A percentile compares a stretch with the other conserved stretches of the same genome.
These are phyloP conservation scores for Garra rufa DNA, from an alignment of 2,113 vertebrate species.

Conservation along the genomic window DNA sequence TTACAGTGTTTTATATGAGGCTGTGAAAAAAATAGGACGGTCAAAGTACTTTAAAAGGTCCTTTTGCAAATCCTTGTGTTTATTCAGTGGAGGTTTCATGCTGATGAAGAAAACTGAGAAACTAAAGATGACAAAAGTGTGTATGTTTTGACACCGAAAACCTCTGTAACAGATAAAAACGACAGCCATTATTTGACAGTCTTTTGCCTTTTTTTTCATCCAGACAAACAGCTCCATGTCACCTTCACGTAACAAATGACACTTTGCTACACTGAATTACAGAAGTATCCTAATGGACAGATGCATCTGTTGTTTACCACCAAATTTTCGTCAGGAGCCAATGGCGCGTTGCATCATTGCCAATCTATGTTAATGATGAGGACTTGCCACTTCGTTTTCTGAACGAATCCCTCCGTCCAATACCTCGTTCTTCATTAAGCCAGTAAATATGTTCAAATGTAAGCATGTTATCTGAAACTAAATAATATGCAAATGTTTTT, in stretches of 20 bases:
- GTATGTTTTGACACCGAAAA: not conserved
- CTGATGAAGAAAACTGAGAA: not conserved
- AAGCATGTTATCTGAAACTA: not conserved
- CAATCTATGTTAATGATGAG: slow-evolving; percentile 69
- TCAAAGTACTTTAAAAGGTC: too few relatives aligned
- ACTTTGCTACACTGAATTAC: slow-evolving; percentile 74
- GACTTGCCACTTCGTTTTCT: slow-evolving; percentile 59
- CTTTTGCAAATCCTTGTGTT: not conserved
- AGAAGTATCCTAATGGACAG: slow-evolving; percentile 68
- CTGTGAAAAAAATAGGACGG: not conserved
- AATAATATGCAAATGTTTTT: slow-evolving; percentile 14
- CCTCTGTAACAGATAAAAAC: not conserved
- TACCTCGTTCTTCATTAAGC: not conserved
- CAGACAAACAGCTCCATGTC: slow-evolving; percentile 26
- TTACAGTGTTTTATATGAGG: not conserved
- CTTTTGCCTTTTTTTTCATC: slow-evolving; percentile 25
- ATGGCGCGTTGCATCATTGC: slow-evolving; percentile 77
- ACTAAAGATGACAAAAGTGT: not conserved
- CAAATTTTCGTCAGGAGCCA: slow-evolving; percentile 75
- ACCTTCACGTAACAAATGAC: slow-evolving; percentile 69
- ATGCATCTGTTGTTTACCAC: slow-evolving; percentile 84
- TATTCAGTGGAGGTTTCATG: not conserved
- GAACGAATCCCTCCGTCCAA: slow-evolving; percentile 1
- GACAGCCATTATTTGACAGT: not conserved
- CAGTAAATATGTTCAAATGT: not conserved